A percentile compares a stretch with the other conserved stretches of the same genome.
These are phyloP conservation scores for Mus caroli DNA, from an alignment of 2,797 vertebrate species.

Conservation along the genomic window DNA sequence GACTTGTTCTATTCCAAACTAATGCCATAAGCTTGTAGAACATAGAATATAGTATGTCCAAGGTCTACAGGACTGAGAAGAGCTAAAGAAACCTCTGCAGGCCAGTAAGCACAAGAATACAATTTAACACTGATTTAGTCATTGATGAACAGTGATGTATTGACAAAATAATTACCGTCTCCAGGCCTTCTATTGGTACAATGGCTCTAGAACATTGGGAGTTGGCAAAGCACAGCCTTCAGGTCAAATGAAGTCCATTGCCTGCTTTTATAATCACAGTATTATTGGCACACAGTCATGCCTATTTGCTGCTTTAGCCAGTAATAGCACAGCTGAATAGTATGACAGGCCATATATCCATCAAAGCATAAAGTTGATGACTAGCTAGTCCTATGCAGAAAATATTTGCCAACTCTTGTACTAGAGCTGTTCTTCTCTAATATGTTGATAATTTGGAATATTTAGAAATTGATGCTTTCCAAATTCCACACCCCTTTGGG, in stretches of 20 bases:
- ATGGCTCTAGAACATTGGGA: neutral
- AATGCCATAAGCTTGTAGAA: slow-evolving; percentile 20
- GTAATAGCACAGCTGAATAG: neutral
- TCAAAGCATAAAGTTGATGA: slow-evolving; percentile 38
- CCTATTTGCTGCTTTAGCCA: neutral
- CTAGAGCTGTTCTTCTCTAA: slow-evolving; percentile 1
- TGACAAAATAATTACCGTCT: slow-evolving; percentile 17
- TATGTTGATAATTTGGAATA: neutral
- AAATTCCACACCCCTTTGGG: neutral
- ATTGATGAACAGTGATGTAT: neutral
- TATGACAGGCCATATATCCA: neutral
- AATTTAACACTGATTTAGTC: neutral
- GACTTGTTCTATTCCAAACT: neutral
- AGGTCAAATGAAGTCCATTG: neutral
- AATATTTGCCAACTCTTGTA: neutral
- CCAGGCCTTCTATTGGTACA: neutral
- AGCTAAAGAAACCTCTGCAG: neutral
- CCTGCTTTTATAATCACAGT: slow-evolving; percentile 36
- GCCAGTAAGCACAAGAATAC: neutral
- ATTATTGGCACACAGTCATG: neutral
- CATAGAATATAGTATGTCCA: neutral
- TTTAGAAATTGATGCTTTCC: slow-evolving; percentile 9
- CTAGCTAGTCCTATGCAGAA: neutral
- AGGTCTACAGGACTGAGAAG: neutral
- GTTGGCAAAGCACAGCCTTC: neutral